Conservation (phyloP, 2,797 vertebrate species). For the Enteromius treurensis region DNA sequence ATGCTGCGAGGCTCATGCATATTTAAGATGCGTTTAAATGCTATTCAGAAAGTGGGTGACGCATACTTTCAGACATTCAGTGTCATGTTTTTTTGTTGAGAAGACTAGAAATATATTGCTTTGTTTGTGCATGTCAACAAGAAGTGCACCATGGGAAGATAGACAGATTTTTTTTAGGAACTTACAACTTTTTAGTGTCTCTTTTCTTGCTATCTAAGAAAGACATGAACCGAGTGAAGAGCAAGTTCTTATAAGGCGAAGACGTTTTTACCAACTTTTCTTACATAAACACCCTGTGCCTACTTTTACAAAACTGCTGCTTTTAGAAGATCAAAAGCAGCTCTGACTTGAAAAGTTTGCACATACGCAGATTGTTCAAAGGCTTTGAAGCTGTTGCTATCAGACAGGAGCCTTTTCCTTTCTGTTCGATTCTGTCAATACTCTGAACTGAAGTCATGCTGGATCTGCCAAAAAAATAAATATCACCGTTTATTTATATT, state of each 20-base stretch:
- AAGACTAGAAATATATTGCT: neutral
- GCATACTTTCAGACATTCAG: neutral
- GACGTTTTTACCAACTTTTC: constrained; percentile 4
- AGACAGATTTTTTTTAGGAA: neutral
- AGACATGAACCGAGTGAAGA: neutral
- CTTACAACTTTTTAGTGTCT: neutral
- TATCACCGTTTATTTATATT: neutral
- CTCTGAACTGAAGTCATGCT: neutral
- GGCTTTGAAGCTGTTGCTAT: neutral
- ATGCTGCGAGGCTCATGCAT: constrained; percentile 2
- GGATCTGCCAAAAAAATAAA: neutral
- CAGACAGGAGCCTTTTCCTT: neutral
- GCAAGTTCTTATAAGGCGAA: neutral
- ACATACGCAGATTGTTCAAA: neutral
- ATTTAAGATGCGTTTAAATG: constrained; percentile 9
- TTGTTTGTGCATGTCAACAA: constrained; percentile 11
- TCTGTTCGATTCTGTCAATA: constrained; percentile 8
- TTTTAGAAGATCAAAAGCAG: constrained; percentile 8
- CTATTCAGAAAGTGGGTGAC: neutral
- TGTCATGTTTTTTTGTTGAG: constrained; percentile 1
- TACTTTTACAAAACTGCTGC: constrained; percentile 19
- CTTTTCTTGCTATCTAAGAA: constrained; percentile 18
- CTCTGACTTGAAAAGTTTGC: neutral
- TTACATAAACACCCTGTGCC: constrained; percentile 10
- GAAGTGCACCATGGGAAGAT: neutral